Percentiles rank a stretch among this genome's conserved stretches.
phyloP scores from a whole-genome alignment of 2,797 vertebrate genomes.

The Zenarchopterus dispar region DNA sequence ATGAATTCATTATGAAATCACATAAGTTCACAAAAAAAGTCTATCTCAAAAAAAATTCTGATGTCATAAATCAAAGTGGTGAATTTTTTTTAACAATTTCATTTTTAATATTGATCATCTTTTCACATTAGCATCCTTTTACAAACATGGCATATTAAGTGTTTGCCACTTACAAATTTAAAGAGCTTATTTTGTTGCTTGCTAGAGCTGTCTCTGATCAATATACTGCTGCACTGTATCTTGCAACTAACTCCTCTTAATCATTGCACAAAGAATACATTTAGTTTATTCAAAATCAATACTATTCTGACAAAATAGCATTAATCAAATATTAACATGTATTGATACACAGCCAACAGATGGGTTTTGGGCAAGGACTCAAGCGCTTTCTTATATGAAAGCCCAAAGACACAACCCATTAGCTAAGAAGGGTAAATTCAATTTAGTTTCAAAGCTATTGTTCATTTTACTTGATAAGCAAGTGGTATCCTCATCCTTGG shows the following conservation, averaged over 20 bases:
- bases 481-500: conserved; percentile 13
- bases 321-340: conserved; percentile 32
- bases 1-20: not conserved
- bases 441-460: conserved; percentile 51
- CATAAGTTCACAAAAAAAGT: no score
- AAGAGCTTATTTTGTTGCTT: not conserved
- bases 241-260: conserved; percentile 16
- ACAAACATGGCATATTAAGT: not conserved
- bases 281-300: conserved; percentile 35
- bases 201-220: conserved; percentile 9
- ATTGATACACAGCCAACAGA: conserved; percentile 2
- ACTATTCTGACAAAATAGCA: conserved; percentile 3
- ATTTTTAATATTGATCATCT: not conserved
- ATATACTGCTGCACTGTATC: conserved; percentile 21
- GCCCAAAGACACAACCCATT: conserved; percentile 13
- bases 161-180: not conserved
- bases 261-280: conserved; percentile 25
- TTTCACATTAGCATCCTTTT: not conserved
- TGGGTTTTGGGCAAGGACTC: not conserved
- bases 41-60: no score
- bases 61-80: not conserved
- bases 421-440: conserved; percentile 25
- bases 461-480: conserved; percentile 46
- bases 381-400: conserved; percentile 33
- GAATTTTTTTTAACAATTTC: not conserved